Evolutionary conservation across 2,797 vertebrate species (phyloP).

Genomic region (Tenualosa ilisha): DNA sequence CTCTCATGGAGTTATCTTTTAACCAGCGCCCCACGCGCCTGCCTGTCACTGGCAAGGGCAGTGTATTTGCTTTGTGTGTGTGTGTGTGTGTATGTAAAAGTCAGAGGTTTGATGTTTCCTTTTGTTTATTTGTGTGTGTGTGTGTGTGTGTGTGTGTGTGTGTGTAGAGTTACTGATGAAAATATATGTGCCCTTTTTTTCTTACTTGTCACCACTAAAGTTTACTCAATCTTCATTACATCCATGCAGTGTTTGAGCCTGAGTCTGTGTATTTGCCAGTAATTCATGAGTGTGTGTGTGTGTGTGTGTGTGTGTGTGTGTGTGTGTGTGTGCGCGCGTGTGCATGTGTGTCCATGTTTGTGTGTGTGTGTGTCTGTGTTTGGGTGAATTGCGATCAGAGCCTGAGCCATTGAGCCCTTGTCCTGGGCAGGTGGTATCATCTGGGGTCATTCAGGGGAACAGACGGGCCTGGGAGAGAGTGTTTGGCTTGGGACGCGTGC

Average conservation of each 20-base stretch:
- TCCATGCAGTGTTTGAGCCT: background rate
- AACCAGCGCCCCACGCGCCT: background rate
- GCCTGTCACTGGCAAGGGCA: background rate
- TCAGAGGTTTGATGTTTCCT: background rate
- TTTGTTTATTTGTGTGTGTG: conserved; percentile 26
- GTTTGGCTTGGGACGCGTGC: background rate
- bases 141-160: conserved; percentile 38
- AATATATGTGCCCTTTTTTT: background rate
- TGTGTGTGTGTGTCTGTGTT: background rate
- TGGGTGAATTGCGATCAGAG: background rate
- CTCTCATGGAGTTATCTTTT: conserved; percentile 24
- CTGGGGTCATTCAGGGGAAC: background rate
- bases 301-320: background rate
- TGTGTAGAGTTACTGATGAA: background rate
- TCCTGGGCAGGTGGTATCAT: background rate
- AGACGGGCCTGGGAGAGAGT: background rate
- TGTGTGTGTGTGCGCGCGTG: background rate
- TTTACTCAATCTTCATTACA: background rate
- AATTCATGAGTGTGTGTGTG: background rate
- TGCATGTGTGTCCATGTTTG: background rate
- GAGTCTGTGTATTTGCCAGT: background rate
- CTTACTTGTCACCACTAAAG: background rate
- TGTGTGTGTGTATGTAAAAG: background rate
- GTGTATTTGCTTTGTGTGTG: background rate
- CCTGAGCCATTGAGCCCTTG: background rate